phyloP scores from a whole-genome alignment of 2,797 vertebrate genomes.

The Rhinichthys osculus region DNA sequence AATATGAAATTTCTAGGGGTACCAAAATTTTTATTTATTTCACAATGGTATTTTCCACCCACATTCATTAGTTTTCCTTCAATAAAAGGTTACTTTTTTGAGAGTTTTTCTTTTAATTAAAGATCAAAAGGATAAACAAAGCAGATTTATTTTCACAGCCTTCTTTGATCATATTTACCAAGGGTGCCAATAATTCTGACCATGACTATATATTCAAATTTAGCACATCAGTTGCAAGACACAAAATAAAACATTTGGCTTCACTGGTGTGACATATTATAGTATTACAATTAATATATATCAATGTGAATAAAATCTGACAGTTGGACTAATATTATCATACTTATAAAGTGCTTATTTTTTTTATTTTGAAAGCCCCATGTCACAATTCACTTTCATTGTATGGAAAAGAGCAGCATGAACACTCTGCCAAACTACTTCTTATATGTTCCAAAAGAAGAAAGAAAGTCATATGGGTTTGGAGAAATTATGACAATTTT shows the following conservation, averaged over 20 bases:
- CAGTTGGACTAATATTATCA: background rate
- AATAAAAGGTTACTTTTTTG: background rate
- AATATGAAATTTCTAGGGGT: too few species aligned
- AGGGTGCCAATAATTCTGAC: background rate
- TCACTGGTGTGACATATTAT: background rate
- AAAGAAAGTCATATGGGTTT: background rate
- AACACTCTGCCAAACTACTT: background rate
- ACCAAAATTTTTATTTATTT: background rate
- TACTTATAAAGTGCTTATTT: background rate
- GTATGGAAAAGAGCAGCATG: background rate
- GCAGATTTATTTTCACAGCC: background rate
- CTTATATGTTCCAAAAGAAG: background rate
- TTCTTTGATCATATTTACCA: background rate
- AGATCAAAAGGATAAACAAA: background rate
- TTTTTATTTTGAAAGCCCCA: background rate
- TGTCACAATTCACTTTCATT: background rate
- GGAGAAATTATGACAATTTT: background rate
- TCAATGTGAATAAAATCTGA: background rate
- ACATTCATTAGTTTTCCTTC: background rate
- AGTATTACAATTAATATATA: background rate
- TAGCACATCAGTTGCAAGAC: background rate
- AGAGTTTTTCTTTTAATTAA: background rate
- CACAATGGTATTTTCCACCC: background rate
- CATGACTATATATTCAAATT: background rate
- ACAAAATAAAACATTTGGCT: background rate